phyloP scores from a whole-genome alignment of 1,140 invertebrate species.

The Caenorhabditis latens region DNA sequence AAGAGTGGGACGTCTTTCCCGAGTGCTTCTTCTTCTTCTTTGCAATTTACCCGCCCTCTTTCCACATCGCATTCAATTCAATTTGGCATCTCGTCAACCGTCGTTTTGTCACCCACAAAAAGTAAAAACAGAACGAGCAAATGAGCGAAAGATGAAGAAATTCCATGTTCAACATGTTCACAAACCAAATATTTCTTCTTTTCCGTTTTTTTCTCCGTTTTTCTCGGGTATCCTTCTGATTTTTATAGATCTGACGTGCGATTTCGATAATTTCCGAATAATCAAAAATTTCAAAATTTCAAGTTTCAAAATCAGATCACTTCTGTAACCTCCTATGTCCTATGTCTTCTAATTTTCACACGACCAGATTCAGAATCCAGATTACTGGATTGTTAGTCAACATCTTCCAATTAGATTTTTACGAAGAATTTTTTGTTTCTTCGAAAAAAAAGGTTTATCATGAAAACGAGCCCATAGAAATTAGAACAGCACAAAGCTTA shows the following conservation, averaged over 20 bases:
- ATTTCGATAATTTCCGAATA: too few relatives aligned
- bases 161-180: background rate
- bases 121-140: background rate
- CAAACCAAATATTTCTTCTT: background rate
- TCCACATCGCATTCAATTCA: conserved; percentile 52
- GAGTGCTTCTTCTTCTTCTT: background rate
- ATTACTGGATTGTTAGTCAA: too few relatives aligned
- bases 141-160: background rate
- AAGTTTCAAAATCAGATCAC: too few relatives aligned
- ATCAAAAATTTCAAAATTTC: too few relatives aligned
- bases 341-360: too few relatives aligned
- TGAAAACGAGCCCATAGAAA: too few relatives aligned
- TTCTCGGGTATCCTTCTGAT: background rate
- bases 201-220: background rate
- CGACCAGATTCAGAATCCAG: too few relatives aligned
- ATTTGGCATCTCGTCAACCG: conserved; percentile 34
- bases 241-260: background rate
- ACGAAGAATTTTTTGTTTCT: too few relatives aligned
- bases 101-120: background rate
- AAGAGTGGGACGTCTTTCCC: conserved; percentile 3
- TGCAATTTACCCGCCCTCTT: conserved; percentile 47
- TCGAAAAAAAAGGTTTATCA: too few relatives aligned
- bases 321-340: too few relatives aligned
- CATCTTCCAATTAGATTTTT: too few relatives aligned
- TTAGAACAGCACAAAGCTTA: too few relatives aligned